These are phyloP conservation scores for Drosophila triauraria DNA, from an alignment of 1,140 invertebrate species.

Conservation along the genomic window DNA sequence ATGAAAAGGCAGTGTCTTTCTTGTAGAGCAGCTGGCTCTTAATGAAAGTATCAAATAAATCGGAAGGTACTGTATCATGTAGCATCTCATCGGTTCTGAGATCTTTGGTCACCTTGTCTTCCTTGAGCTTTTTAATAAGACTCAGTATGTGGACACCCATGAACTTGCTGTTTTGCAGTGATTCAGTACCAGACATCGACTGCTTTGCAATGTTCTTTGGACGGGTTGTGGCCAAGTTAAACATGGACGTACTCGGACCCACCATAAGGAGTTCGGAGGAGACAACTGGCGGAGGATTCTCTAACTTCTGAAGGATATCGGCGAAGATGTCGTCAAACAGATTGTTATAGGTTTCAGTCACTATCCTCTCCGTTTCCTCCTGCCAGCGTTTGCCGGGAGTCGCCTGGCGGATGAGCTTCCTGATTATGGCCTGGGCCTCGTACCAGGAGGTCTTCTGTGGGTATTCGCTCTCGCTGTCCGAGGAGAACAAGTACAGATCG, in stretches of 20 bases:
- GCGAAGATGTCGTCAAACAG: constrained; percentile 62
- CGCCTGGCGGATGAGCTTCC: constrained; percentile 66
- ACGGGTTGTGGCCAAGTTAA: neutral
- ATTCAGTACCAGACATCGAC: neutral
- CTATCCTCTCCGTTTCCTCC: constrained; percentile 58
- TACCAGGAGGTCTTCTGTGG: neutral
- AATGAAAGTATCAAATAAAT: neutral
- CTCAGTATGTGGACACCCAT: neutral
- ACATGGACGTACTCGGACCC: too few relatives aligned
- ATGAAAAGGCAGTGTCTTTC: neutral
- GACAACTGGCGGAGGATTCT: neutral
- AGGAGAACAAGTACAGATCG: constrained; percentile 65
- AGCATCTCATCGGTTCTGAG: neutral
- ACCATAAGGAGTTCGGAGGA: constrained; percentile 27
- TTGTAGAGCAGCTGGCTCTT: neutral
- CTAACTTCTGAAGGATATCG: constrained; percentile 7
- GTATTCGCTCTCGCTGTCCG: constrained; percentile 62
- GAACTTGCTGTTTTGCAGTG: too few relatives aligned
- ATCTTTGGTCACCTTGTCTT: constrained; percentile 3
- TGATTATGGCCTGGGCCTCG: constrained; percentile 62
- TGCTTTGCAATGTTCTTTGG: fast-evolving
- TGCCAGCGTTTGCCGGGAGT: constrained; percentile 76
- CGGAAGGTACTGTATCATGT: neutral
- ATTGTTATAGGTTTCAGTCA: constrained; percentile 39
- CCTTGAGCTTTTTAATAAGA: constrained; percentile 13